These are phyloP conservation scores for Sinohyriopsis cumingii DNA, from an alignment of 2,888 invertebrate species.

Conservation along the genomic window DNA sequence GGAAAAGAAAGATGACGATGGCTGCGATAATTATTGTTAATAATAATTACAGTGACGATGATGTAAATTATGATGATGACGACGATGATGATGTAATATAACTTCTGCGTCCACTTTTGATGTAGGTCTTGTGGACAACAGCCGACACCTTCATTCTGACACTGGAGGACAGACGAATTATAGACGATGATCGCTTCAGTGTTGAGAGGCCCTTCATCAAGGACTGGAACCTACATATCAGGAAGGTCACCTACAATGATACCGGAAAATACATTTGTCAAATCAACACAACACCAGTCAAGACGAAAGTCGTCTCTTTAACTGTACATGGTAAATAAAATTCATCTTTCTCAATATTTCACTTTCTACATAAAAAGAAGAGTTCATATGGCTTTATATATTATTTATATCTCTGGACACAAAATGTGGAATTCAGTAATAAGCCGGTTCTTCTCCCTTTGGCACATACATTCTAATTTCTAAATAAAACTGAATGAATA, in stretches of 20 bases:
- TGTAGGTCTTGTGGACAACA: slow-evolving; percentile 67
- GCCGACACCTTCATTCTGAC: slow-evolving; percentile 58
- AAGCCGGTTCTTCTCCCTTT: too few species aligned
- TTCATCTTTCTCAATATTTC: not conserved
- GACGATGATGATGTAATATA: not conserved
- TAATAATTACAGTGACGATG: too few species aligned
- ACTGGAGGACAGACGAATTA: slow-evolving; percentile 56
- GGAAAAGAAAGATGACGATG: too few species aligned
- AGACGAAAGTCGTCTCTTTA: slow-evolving; percentile 60
- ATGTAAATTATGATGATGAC: too few species aligned
- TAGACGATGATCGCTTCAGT: slow-evolving; percentile 65
- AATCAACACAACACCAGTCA: slow-evolving; percentile 66
- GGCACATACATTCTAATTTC: too few species aligned
- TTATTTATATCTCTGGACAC: too few species aligned
- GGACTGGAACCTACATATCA: slow-evolving; percentile 69
- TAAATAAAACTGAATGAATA: too few species aligned
- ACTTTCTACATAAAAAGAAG: not conserved
- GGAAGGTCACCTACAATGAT: slow-evolving; percentile 56
- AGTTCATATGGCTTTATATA: slow-evolving; percentile 1
- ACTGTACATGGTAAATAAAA: slow-evolving; percentile 62
- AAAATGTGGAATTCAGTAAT: too few species aligned
- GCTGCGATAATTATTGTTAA: too few species aligned
- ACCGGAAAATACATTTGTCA: slow-evolving; percentile 67
- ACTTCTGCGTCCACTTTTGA: not conserved
- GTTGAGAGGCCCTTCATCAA: slow-evolving; percentile 62